Conservation (phyloP, 2,797 vertebrate genomes). For the Triplophysa bombifrons region DNA sequence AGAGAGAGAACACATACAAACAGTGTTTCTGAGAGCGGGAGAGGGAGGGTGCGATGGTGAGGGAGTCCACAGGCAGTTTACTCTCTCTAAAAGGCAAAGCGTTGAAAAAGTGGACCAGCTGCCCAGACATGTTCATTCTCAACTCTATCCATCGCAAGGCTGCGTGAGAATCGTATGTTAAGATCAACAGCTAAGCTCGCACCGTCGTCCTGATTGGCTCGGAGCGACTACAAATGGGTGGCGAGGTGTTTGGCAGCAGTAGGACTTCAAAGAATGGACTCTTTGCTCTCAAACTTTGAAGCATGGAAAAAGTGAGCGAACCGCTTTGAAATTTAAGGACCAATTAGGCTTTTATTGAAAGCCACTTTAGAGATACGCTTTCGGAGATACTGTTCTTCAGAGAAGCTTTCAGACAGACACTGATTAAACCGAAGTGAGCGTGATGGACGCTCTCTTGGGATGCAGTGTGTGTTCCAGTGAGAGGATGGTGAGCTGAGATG, state of each 20-base stretch:
- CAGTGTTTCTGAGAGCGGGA: constrained; percentile 14
- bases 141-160: neutral
- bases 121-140: constrained; percentile 7
- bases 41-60: constrained; percentile 28
- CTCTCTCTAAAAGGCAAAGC: constrained; percentile 49
- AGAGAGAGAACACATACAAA: constrained; percentile 30
- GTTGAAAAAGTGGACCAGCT: constrained; percentile 44
- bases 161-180: neutral
- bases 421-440: neutral
- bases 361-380: neutral
- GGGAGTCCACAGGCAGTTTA: constrained; percentile 41
- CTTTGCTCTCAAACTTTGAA: constrained; percentile 16
- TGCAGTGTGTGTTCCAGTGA: neutral
- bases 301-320: constrained; percentile 11
- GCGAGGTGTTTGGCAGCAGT: neutral
- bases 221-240: neutral
- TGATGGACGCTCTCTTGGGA: neutral
- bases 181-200: constrained; percentile 10
- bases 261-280: constrained; percentile 1
- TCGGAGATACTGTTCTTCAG: neutral
- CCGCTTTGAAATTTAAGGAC: neutral
- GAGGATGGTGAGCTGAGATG: constrained; percentile 26
- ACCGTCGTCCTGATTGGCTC: neutral
- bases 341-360: constrained; percentile 14
- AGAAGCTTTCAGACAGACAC: neutral